These are phyloP conservation scores for Acanthurus lineatus DNA, from an alignment of 2,797 vertebrate species.

Conservation along the genomic window DNA sequence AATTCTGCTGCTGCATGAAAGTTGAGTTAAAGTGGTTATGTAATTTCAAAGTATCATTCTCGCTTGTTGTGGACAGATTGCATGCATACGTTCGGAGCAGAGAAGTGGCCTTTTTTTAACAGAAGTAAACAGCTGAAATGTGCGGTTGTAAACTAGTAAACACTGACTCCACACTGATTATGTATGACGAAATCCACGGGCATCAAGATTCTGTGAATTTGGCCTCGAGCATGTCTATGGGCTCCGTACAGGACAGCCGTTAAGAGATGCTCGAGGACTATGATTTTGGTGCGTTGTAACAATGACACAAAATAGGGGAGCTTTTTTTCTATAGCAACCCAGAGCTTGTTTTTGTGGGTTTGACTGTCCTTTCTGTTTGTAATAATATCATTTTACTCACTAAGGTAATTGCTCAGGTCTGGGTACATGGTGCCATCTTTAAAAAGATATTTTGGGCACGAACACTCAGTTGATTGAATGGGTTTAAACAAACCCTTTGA, in stretches of 20 bases:
- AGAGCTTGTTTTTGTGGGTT: background rate
- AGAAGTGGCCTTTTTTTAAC: slow-evolving; percentile 17
- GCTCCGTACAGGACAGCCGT: background rate
- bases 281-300: background rate
- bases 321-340: background rate
- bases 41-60: slow-evolving; percentile 66
- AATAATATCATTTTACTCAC: background rate
- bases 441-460: background rate
- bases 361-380: background rate
- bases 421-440: background rate
- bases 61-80: slow-evolving; percentile 36
- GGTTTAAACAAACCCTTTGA: background rate
- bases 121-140: slow-evolving; percentile 48
- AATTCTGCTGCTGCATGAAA: slow-evolving; percentile 68
- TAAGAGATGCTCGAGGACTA: background rate
- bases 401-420: background rate
- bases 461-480: background rate
- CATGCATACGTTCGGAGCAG: slow-evolving; percentile 36
- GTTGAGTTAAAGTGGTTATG: slow-evolving; percentile 69
- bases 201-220: slow-evolving; percentile 22
- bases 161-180: slow-evolving; percentile 29
- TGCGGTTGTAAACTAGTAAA: slow-evolving; percentile 37
- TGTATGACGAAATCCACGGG: slow-evolving; percentile 18
- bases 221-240: background rate
- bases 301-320: background rate